A percentile compares a stretch with the other conserved stretches of the same genome.
phyloP scores from a whole-genome alignment of 2,113 vertebrate genomes.

The Otis tarda region DNA sequence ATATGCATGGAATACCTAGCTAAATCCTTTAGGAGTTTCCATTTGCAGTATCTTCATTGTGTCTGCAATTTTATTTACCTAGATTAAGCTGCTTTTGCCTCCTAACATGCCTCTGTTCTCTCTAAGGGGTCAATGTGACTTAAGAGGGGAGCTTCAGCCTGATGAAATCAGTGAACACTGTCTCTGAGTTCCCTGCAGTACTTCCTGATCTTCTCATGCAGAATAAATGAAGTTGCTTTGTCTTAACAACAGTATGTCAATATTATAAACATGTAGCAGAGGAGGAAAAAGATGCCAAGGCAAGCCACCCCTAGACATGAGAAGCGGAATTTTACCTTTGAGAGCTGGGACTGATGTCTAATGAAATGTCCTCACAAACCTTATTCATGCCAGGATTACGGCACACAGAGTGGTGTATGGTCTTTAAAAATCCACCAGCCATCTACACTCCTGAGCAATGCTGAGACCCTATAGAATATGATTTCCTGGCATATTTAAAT shows the following conservation, averaged over 20 bases:
- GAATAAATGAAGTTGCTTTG: conserved; percentile 9
- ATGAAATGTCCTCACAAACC: neutral
- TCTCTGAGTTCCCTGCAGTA: neutral
- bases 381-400: neutral
- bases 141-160: neutral
- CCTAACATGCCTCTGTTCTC: neutral
- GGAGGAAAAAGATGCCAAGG: neutral
- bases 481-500: neutral
- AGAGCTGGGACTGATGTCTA: neutral
- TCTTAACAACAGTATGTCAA: neutral
- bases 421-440: neutral
- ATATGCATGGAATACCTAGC: neutral
- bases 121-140: neutral
- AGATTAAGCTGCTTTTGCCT: neutral
- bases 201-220: neutral
- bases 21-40: neutral
- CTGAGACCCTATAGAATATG: neutral
- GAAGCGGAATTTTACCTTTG: neutral
- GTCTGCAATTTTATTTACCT: neutral
- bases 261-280: neutral
- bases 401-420: neutral
- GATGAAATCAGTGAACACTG: neutral
- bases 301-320: neutral
- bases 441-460: neutral
- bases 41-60: neutral